Conservation (phyloP, 2,797 vertebrate species). For the Cuniculus paca region DNA sequence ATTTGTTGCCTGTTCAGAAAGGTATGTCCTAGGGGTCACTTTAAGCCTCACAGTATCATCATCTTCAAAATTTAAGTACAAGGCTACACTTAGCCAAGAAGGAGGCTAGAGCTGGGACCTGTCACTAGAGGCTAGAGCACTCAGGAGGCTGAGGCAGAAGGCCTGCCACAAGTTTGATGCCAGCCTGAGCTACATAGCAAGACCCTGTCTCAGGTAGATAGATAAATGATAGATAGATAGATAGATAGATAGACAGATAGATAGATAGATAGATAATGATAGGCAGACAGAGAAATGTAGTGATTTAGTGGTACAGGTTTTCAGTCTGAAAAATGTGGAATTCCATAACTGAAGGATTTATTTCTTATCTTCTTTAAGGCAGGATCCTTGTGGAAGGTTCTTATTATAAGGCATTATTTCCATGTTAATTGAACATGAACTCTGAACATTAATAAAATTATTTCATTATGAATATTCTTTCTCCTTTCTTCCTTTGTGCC, state of each 20-base stretch:
- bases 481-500: neutral
- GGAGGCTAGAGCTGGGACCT: neutral
- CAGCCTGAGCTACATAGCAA: neutral
- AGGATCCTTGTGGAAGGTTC: neutral
- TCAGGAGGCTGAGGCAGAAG: neutral
- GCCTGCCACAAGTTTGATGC: neutral
- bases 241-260: neutral
- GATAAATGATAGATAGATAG: neutral
- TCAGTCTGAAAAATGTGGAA: neutral
- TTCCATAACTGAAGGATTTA: neutral
- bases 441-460: neutral
- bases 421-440: neutral
- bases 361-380: neutral
- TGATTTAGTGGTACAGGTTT: neutral
- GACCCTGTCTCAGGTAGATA: neutral
- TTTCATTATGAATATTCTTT: neutral
- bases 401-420: neutral
- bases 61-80: neutral
- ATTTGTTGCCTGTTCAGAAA: constrained; percentile 14
- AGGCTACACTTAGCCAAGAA: neutral
- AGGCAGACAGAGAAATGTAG: neutral
- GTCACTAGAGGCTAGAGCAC: neutral
- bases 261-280: neutral
- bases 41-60: neutral
- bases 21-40: neutral